A percentile compares a stretch with the other conserved stretches of the same genome.
Conservation (phyloP, 2,888 invertebrate genomes). For the Rhogogaster chlorosoma region DNA sequence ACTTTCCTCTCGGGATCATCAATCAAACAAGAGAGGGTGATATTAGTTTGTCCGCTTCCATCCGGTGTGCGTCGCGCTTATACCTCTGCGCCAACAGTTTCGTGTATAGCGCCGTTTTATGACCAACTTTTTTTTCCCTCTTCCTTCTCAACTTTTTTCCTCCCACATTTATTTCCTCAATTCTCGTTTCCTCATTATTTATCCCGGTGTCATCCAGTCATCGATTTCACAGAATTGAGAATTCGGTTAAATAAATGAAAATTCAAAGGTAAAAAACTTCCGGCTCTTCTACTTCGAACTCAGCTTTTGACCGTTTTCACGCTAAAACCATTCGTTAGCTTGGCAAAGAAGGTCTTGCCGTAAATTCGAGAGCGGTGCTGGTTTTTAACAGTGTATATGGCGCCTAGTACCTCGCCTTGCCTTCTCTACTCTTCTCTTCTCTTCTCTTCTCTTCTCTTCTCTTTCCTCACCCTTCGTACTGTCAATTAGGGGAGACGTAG, state of each 20-base stretch:
- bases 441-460: background rate
- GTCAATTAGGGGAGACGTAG: constrained; percentile 72
- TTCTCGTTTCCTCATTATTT: background rate
- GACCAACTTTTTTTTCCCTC: background rate
- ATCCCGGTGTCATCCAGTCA: background rate
- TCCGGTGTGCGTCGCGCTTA: constrained; percentile 20
- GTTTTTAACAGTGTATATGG: constrained; percentile 26
- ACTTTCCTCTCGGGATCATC: constrained; percentile 42
- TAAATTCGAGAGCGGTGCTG: constrained; percentile 29
- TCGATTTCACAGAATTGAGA: background rate
- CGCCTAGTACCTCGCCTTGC: background rate
- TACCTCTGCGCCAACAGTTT: background rate
- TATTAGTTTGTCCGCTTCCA: constrained; percentile 34
- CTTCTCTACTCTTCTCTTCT: constrained; percentile 22
- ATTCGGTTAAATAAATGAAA: background rate
- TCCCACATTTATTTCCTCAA: background rate
- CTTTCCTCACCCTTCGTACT: constrained; percentile 56
- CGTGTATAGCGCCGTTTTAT: background rate
- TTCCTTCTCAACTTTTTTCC: background rate
- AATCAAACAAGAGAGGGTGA: constrained; percentile 40
- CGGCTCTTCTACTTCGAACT: background rate
- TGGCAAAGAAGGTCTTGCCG: constrained; percentile 2
- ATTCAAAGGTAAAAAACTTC: background rate
- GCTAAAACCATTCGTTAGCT: constrained; percentile 38
- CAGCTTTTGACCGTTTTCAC: background rate